phyloP scores from a whole-genome alignment of 2,888 invertebrate genomes.

The Erebia epiphron region DNA sequence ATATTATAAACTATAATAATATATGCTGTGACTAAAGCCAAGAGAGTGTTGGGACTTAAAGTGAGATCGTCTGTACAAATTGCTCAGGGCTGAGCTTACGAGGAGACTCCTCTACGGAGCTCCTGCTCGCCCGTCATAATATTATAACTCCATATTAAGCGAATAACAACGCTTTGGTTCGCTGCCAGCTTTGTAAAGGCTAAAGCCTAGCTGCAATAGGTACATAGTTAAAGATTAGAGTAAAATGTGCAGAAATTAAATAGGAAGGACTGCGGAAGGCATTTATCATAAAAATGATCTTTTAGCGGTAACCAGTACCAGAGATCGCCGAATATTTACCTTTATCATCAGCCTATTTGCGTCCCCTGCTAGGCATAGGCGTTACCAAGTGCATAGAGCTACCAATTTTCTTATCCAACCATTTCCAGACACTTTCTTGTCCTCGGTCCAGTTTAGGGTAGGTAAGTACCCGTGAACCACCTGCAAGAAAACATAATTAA shows the following conservation, averaged over 20 bases:
- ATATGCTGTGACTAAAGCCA: conserved; percentile 26
- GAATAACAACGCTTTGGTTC: conserved; percentile 77
- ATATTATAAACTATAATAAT: too few relatives aligned
- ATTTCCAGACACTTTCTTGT: too few relatives aligned
- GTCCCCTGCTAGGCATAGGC: too few relatives aligned
- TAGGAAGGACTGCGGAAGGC: neutral
- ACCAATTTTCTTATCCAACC: too few relatives aligned
- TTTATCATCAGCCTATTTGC: too few relatives aligned
- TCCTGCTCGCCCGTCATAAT: conserved; percentile 56
- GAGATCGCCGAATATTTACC: too few relatives aligned
- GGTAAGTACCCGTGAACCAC: too few relatives aligned
- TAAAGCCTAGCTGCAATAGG: neutral
- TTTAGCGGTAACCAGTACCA: too few relatives aligned
- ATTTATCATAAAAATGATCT: too few relatives aligned
- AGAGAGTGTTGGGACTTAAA: conserved; percentile 39
- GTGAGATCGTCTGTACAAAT: conserved; percentile 55
- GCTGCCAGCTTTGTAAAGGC: conserved; percentile 59
- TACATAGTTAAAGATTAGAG: conserved; percentile 5
- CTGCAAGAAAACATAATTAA: too few relatives aligned
- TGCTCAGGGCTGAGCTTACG: conserved; percentile 62
- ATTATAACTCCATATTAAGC: conserved; percentile 74
- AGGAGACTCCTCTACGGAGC: conserved; percentile 54
- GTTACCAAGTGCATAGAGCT: too few relatives aligned
- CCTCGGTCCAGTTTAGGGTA: too few relatives aligned
- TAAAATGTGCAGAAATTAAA: neutral